phyloP scores from a whole-genome alignment of 2,113 vertebrate genomes.

The Dendropsophus ebraccatus region DNA sequence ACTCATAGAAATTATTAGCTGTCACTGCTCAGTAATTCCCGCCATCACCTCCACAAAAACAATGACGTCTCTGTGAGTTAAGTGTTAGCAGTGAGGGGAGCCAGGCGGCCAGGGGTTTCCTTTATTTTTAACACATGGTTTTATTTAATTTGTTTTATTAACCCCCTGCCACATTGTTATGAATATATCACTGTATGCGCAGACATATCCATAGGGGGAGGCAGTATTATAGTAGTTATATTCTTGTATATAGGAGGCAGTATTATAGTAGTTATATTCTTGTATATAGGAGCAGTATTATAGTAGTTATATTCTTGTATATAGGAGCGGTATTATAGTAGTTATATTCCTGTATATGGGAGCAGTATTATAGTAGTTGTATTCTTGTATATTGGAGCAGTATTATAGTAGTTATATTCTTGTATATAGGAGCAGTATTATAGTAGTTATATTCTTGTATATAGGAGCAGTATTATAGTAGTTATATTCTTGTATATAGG shows the following conservation, averaged over 20 bases:
- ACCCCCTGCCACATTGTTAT: background rate
- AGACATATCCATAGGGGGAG: background rate
- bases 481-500: background rate
- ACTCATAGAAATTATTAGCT: conserved; percentile 46
- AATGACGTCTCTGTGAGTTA: conserved; percentile 15
- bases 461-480: conserved; percentile 3
- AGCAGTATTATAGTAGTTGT: background rate
- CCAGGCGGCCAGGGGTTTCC: background rate
- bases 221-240: background rate
- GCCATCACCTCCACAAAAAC: conserved; percentile 18
- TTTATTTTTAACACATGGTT: background rate
- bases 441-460: background rate
- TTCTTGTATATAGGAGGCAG: background rate
- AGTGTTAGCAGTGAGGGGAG: conserved; percentile 5
- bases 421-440: background rate
- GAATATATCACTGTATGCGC: background rate
- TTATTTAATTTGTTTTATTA: background rate
- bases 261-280: too few relatives aligned
- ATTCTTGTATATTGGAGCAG: background rate
- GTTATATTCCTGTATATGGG: background rate
- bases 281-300: too few relatives aligned
- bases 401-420: background rate
- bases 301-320: too few relatives aligned
- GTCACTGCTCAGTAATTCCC: conserved; percentile 37
- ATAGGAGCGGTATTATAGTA: too few relatives aligned